Evolutionary conservation across 2,113 vertebrate genomes (phyloP), one percentile per base, ranked within the genome.

Genomic region (Chionodraco myersi): DNA sequence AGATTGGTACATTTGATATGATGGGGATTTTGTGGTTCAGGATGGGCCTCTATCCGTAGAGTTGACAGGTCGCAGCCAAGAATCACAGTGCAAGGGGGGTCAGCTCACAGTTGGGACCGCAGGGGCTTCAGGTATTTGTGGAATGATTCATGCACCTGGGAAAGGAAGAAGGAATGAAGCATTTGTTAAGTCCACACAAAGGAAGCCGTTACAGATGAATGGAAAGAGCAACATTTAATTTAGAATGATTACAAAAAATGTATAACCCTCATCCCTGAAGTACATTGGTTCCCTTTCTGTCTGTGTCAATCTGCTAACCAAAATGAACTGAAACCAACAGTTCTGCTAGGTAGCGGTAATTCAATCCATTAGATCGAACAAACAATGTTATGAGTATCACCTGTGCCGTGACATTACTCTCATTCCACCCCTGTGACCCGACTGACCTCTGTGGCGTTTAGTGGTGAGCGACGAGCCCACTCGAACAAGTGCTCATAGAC

Each of bases 401-500:
- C 58, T 52, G n/a, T 62, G 48, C 34, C 2, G 6, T 10, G 10
- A 30, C 9, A 34, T 12, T 49, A 41, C 5, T 52, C 10, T 62
- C 14, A n/a, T 63, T 13, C 41, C 18, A 52, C 36, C 15, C 4
- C 16, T 5, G 14, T 18, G 44, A 53, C 34, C 16, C 2, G 11
- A 69, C 82, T 90, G 74, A 98, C 98, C 97, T 99, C 92, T 48
- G 96, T 94, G 89, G 95, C 91, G 86, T 99, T 99, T 10, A 99
- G 92, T 0, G 98, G 98, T 0, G 98, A 98, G 47, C 90, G 94
- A 87, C 96, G 97, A 77, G 98, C 97, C 98, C 98, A 99, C 63
- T 97, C 97, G 47, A 99, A 99, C 96, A 99, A 91, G 90, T 97
- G 93, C 86, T 99, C 98, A 0, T 99, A 99, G 65, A 99, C 94